Evolutionary conservation across 2,797 vertebrate species (phyloP).

Genomic region (Loriculus beryllinus): DNA sequence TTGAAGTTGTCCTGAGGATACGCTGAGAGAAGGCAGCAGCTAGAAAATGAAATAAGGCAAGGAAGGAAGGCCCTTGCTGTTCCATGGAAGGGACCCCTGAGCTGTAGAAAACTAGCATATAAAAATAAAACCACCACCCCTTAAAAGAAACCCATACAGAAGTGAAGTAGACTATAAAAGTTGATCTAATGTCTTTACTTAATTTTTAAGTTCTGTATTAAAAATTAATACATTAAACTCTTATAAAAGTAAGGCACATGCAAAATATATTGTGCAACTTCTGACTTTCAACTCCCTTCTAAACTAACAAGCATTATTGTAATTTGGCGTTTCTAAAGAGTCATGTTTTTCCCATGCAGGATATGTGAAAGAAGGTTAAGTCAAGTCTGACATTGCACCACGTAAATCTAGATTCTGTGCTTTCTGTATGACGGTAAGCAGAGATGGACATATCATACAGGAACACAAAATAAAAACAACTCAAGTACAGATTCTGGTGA

Average conservation of each 20-base stretch:
- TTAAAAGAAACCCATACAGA: not conserved
- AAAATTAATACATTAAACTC: constrained; percentile 62
- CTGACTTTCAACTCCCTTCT: constrained; percentile 18
- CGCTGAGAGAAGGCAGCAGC: not conserved
- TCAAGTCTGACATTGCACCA: constrained; percentile 13
- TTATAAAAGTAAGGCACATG: constrained; percentile 77
- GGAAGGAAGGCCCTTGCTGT: not conserved
- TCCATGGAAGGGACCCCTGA: not conserved
- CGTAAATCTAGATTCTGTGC: constrained; percentile 3
- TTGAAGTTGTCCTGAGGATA: not conserved
- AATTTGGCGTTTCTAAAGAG: constrained; percentile 56
- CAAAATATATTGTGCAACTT: constrained; percentile 71
- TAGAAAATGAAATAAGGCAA: not conserved
- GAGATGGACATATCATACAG: not conserved
- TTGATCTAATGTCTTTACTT: constrained; percentile 40
- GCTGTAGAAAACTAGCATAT: rapidly evolving
- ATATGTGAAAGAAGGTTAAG: constrained; percentile 21
- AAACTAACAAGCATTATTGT: constrained; percentile 53
- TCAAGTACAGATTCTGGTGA: constrained; percentile 30
- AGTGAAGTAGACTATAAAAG: not conserved
- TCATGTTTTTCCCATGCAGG: constrained; percentile 53
- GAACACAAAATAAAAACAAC: not conserved
- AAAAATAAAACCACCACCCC: not conserved
- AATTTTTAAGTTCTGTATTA: constrained; percentile 51
- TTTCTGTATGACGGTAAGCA: constrained; percentile 12